Evolutionary conservation across 2,797 vertebrate species (phyloP).

Genomic region (Phylloscopus collybita): DNA sequence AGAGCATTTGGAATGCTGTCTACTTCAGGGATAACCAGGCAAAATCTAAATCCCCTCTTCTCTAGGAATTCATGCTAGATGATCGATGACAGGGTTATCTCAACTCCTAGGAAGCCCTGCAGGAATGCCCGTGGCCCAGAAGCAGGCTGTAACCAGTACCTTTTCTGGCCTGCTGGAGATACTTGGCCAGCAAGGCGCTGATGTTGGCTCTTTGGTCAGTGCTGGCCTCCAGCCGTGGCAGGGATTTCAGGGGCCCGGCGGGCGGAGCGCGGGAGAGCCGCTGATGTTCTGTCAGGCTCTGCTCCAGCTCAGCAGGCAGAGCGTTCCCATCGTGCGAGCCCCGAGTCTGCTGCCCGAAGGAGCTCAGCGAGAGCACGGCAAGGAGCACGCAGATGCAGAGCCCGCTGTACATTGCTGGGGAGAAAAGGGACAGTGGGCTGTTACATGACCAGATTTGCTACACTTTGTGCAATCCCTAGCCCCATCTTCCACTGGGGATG

Average conservation of each 20-base stretch:
- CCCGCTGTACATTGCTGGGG: background rate
- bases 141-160: slow-evolving; percentile 73
- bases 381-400: background rate
- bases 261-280: slow-evolving; percentile 77
- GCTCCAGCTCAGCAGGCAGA: slow-evolving; percentile 72
- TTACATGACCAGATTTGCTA: background rate
- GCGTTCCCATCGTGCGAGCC: slow-evolving; percentile 41
- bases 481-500: background rate
- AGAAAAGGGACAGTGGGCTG: background rate
- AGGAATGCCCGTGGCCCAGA: background rate
- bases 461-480: background rate
- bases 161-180: slow-evolving; percentile 89
- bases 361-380: background rate
- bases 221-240: slow-evolving; percentile 68
- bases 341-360: background rate
- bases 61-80: background rate
- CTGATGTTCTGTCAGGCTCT: slow-evolving; percentile 47
- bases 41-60: too few relatives aligned
- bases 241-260: slow-evolving; percentile 70
- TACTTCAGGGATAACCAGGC: too few relatives aligned
- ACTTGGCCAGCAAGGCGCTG: slow-evolving; percentile 87
- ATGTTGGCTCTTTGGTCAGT: slow-evolving; percentile 83
- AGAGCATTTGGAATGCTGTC: background rate
- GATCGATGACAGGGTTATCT: background rate
- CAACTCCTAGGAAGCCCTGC: background rate